phyloP scores from a whole-genome alignment of 2,797 vertebrate genomes.

The Parotocinclus haroldoi region DNA sequence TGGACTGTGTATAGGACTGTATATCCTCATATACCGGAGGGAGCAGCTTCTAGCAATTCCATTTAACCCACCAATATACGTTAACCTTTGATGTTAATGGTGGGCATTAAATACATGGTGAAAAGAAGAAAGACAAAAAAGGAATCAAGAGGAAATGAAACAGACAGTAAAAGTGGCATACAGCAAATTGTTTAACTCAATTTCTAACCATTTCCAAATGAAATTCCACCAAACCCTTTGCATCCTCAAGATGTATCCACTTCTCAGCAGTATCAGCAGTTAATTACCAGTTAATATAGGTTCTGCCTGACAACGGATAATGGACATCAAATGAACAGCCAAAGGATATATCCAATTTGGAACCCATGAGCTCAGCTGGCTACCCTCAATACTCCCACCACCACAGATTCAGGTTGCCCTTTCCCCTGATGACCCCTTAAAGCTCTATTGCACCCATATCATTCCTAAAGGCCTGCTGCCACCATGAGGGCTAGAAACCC shows the following conservation, averaged over 20 bases:
- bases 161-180: conserved; percentile 26
- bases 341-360: conserved; percentile 63
- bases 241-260: conserved; percentile 61
- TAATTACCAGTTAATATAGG: conserved; percentile 69
- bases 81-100: conserved; percentile 10
- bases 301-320: conserved; percentile 64
- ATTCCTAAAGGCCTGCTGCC: conserved; percentile 63
- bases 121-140: neutral
- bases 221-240: neutral
- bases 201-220: conserved; percentile 58
- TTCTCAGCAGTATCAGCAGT: conserved; percentile 63
- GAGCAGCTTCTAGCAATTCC: conserved; percentile 18
- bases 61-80: conserved; percentile 1
- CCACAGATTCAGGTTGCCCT: conserved; percentile 6
- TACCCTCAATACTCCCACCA: conserved; percentile 1
- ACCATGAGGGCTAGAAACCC: conserved; percentile 54
- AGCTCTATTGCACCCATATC: conserved; percentile 19
- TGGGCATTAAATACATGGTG: too few relatives aligned
- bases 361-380: conserved; percentile 56
- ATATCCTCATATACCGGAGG: conserved; percentile 31
- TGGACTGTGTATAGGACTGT: too few relatives aligned
- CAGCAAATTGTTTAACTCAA: conserved; percentile 42
- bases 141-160: conserved; percentile 17
- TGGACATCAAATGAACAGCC: conserved; percentile 62
- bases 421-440: conserved; percentile 29